Percentiles rank a stretch among this genome's conserved stretches.
phyloP scores from a whole-genome alignment of 2,113 vertebrate species.

The Callorhinus ursinus region DNA sequence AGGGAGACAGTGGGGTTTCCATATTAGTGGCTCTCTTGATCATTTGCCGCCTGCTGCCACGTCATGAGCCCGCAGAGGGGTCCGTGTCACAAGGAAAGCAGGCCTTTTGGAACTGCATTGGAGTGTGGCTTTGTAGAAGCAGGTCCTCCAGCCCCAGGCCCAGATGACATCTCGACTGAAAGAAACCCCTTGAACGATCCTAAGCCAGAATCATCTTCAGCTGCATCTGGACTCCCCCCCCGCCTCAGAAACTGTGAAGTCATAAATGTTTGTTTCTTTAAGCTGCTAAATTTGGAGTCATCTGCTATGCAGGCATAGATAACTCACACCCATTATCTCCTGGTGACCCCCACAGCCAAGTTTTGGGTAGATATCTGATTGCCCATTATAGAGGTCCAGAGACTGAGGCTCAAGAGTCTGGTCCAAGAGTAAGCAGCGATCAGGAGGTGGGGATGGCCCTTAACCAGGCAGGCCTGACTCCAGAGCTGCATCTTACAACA shows the following conservation, averaged over 20 bases:
- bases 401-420: background rate
- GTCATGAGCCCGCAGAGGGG: background rate
- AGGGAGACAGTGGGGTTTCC: rapidly evolving
- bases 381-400: background rate
- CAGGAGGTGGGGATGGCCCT: background rate
- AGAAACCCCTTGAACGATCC: background rate
- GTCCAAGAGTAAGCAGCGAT: background rate
- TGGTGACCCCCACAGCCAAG: rapidly evolving
- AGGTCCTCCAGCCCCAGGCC: background rate
- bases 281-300: background rate
- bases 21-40: too few relatives aligned
- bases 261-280: background rate
- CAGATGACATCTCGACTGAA: background rate
- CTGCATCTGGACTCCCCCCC: rapidly evolving
- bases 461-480: background rate
- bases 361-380: background rate
- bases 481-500: too few relatives aligned
- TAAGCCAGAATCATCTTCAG: background rate
- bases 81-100: rapidly evolving
- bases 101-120: rapidly evolving
- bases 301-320: background rate
- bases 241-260: background rate
- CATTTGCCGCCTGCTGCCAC: rapidly evolving
- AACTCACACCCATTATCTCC: background rate
- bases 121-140: rapidly evolving